Percentiles rank a stretch among this genome's conserved stretches.
phyloP scores from a whole-genome alignment of 92 coral and sea anemone species.

The Nematostella vectensis region DNA sequence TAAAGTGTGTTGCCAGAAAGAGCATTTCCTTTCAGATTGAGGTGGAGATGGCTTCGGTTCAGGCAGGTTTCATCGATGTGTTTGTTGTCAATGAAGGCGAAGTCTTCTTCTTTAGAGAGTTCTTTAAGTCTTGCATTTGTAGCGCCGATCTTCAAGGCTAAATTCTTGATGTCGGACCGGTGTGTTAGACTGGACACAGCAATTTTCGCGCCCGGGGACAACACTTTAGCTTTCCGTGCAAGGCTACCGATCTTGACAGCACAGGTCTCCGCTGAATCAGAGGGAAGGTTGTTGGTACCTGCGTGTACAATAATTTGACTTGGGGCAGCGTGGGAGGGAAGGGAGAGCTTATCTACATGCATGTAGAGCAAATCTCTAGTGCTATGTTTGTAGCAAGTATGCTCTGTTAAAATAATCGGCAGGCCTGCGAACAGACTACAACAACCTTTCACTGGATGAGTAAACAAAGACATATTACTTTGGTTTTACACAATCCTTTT shows the following conservation, averaged over 20 bases:
- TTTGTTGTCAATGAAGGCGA: constrained; percentile 11
- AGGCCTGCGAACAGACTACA: too few relatives aligned
- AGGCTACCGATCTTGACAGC: constrained; percentile 13
- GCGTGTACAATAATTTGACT: background rate
- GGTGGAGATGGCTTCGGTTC: constrained; percentile 25
- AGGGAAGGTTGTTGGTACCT: constrained; percentile 10
- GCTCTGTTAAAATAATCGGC: too few relatives aligned
- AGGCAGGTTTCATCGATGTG: constrained; percentile 29
- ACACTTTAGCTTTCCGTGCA: constrained; percentile 4
- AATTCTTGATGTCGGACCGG: constrained; percentile 22
- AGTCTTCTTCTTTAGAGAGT: constrained; percentile 1
- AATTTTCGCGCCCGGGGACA: constrained; percentile 28
- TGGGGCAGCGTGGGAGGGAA: too few relatives aligned
- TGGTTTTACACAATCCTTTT: too few relatives aligned
- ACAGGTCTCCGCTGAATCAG: constrained; percentile 23
- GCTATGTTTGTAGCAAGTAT: too few relatives aligned
- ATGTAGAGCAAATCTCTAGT: too few relatives aligned
- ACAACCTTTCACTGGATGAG: too few relatives aligned
- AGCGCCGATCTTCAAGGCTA: constrained; percentile 3
- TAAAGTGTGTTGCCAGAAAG: background rate
- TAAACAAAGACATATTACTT: too few relatives aligned
- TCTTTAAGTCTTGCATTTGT: constrained; percentile 15
- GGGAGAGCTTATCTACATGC: too few relatives aligned
- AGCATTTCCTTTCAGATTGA: constrained; percentile 17
- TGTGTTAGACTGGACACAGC: constrained; percentile 33